phyloP scores from a whole-genome alignment of 2,113 vertebrate species.

The Anolis sagrei region DNA sequence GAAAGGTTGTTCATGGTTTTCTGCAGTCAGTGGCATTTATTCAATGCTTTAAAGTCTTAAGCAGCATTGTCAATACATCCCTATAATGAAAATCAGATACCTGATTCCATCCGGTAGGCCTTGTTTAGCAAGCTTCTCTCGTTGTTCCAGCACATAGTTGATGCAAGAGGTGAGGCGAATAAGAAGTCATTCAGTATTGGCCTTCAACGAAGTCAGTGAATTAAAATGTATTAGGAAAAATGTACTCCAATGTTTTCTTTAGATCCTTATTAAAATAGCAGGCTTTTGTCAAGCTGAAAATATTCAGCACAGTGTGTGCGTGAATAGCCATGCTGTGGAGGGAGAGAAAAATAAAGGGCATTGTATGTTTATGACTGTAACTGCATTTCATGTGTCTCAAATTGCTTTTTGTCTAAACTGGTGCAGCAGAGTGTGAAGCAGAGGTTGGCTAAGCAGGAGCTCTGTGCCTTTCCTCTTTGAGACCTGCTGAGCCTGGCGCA shows the following conservation, averaged over 20 bases:
- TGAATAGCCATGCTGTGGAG: conserved; percentile 39
- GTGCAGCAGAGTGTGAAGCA: neutral
- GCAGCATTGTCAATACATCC: neutral
- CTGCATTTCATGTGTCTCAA: conserved; percentile 17
- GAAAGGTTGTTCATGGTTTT: neutral
- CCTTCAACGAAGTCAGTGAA: conserved; percentile 35
- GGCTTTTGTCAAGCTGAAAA: conserved; percentile 46
- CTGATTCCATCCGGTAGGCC: conserved; percentile 39
- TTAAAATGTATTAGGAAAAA: conserved; percentile 4
- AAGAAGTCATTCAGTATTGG: conserved; percentile 29
- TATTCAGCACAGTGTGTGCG: conserved; percentile 19
- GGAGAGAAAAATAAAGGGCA: neutral
- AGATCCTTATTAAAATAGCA: conserved; percentile 43
- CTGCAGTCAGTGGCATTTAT: conserved; percentile 16
- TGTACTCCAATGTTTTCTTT: conserved; percentile 26
- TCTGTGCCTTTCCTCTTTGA: neutral
- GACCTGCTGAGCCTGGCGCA: neutral
- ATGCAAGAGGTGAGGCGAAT: neutral
- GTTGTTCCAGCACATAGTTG: conserved; percentile 20
- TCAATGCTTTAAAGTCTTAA: neutral
- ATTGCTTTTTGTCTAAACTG: neutral
- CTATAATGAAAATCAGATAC: conserved; percentile 39
- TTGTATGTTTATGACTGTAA: conserved; percentile 28
- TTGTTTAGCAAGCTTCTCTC: conserved; percentile 42
- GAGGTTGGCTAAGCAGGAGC: neutral